Conservation (phyloP, 2,888 invertebrate genomes). For the Sminthurinus aureus region DNA sequence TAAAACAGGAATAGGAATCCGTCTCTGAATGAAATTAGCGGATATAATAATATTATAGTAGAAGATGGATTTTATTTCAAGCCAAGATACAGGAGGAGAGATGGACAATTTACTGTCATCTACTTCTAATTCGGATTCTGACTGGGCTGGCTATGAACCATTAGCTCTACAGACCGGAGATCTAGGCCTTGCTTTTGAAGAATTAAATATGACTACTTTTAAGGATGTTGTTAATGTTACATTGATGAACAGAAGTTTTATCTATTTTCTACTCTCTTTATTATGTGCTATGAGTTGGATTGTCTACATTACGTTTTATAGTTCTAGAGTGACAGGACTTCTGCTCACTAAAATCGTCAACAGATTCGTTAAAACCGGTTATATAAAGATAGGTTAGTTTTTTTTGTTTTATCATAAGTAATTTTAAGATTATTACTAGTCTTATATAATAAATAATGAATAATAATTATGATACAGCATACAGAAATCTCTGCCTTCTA, state of each 20-base stretch:
- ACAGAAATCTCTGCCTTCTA: too few species aligned
- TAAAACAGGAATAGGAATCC: too few species aligned
- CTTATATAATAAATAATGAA: too few species aligned
- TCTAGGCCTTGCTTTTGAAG: conserved; percentile 17
- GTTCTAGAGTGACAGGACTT: conserved; percentile 89
- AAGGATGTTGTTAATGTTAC: conserved; percentile 44
- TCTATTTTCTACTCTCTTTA: conserved; percentile 80
- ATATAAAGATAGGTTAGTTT: conserved; percentile 84
- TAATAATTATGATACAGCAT: too few species aligned
- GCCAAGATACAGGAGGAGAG: background rate
- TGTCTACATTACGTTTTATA: conserved; percentile 93
- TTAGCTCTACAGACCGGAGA: conserved; percentile 27
- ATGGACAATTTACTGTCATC: background rate
- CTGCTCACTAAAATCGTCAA: conserved; percentile 88
- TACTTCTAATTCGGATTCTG: conserved; percentile 1
- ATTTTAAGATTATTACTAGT: too few species aligned
- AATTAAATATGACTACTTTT: conserved; percentile 34
- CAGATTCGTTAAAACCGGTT: conserved; percentile 84
- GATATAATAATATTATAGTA: too few species aligned
- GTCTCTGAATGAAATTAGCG: too few species aligned
- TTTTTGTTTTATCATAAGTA: too few species aligned
- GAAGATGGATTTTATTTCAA: background rate
- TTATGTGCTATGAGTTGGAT: conserved; percentile 88
- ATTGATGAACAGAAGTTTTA: conserved; percentile 77
- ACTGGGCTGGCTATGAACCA: conserved; percentile 9